Conservation (phyloP, 2,888 invertebrate species). For the Yponomeuta evonymella region DNA sequence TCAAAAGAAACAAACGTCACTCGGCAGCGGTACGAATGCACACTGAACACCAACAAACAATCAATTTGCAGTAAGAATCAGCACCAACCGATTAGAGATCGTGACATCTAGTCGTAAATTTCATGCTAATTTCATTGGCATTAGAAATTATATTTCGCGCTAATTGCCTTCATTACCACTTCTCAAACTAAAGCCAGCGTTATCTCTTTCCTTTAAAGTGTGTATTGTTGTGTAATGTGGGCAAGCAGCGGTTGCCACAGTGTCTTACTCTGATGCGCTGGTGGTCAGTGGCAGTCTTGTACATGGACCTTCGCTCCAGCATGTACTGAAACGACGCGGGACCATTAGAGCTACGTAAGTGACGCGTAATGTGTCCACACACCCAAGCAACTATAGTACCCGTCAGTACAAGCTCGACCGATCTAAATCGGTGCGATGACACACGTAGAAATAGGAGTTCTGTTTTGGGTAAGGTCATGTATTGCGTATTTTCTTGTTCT, state of each 20-base stretch:
- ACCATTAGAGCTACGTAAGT: background rate
- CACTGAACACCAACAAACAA: conserved; percentile 73
- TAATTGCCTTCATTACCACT: conserved; percentile 44
- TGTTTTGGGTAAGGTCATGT: background rate
- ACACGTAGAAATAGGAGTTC: background rate
- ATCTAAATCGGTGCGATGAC: background rate
- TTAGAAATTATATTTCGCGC: conserved; percentile 21
- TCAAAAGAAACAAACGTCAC: conserved; percentile 4
- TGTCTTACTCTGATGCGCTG: conserved; percentile 94
- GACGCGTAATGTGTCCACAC: background rate
- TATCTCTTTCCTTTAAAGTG: conserved; percentile 4
- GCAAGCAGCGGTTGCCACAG: conserved; percentile 44
- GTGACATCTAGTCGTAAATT: conserved; percentile 43
- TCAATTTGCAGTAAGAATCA: conserved; percentile 23
- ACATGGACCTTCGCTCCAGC: conserved; percentile 92
- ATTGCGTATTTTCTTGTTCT: background rate
- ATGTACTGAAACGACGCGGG: conserved; percentile 84
- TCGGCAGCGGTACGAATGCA: conserved; percentile 45
- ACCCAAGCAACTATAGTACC: background rate
- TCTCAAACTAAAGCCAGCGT: conserved; percentile 23
- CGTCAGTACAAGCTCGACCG: background rate
- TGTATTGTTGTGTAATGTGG: conserved; percentile 38
- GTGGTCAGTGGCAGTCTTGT: conserved; percentile 89
- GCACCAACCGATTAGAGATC: conserved; percentile 51
- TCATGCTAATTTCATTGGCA: conserved; percentile 46